These are phyloP conservation scores for Lacerta viridis DNA, from an alignment of 2,797 vertebrate species.

Conservation along the genomic window DNA sequence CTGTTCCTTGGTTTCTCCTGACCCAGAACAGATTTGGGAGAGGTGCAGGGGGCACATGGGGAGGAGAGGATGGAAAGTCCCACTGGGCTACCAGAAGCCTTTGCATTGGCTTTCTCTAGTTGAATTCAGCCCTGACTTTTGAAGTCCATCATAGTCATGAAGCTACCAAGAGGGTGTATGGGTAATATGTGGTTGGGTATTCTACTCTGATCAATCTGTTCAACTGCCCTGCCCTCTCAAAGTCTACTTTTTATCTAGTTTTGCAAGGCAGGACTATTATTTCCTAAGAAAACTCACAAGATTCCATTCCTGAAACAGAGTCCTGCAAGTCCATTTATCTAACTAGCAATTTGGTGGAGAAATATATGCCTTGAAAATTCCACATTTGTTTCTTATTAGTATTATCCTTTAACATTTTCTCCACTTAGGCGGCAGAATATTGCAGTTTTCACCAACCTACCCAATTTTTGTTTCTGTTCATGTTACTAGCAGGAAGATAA, in stretches of 20 bases:
- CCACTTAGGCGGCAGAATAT: not conserved
- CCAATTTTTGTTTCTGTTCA: constrained; percentile 7
- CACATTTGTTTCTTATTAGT: not conserved
- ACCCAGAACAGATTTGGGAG: too few species aligned
- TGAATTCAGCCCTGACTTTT: not conserved
- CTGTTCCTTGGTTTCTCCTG: too few species aligned
- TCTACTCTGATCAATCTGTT: not conserved
- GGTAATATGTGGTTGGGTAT: not conserved
- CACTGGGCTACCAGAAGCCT: too few species aligned
- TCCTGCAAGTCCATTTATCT: not conserved
- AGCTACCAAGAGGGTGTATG: not conserved
- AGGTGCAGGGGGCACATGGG: too few species aligned
- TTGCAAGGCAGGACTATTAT: not conserved
- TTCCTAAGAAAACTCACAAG: not conserved
- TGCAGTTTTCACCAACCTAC: not conserved
- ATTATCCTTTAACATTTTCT: constrained; percentile 9
- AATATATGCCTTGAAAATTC: not conserved
- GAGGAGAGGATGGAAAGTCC: too few species aligned
- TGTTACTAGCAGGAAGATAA: constrained; percentile 31
- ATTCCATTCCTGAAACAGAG: not conserved
- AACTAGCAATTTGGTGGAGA: not conserved
- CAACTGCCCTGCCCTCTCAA: not conserved
- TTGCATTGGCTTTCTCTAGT: too few species aligned
- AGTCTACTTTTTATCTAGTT: not conserved
- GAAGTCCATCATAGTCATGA: not conserved